Conservation (phyloP, 2,888 invertebrate species). For the Lycocerus yunnanus region DNA sequence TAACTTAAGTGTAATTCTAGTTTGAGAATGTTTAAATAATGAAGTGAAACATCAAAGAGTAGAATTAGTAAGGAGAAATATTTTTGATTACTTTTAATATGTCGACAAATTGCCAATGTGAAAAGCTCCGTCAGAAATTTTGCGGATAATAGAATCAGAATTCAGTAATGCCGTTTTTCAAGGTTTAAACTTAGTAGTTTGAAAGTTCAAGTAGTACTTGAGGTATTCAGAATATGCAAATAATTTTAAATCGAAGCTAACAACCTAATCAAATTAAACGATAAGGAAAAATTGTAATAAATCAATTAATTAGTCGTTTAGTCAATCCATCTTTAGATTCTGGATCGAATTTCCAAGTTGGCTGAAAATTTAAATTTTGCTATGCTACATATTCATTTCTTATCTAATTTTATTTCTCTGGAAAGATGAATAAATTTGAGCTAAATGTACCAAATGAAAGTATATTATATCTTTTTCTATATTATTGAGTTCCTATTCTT, state of each 20-base stretch:
- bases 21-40: slow-evolving; percentile 6
- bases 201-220: background rate
- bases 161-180: background rate
- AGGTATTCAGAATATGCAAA: background rate
- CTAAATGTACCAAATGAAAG: slow-evolving; percentile 12
- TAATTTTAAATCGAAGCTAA: background rate
- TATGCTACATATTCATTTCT: slow-evolving; percentile 14
- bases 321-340: background rate
- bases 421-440: slow-evolving; percentile 23
- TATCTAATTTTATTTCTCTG: slow-evolving; percentile 18
- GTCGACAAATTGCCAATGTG: background rate
- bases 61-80: background rate
- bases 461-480: background rate
- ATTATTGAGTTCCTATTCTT: background rate
- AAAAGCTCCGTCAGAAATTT: background rate
- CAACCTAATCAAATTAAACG: background rate
- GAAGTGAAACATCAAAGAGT: slow-evolving; percentile 5
- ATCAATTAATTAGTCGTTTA: slow-evolving; percentile 4
- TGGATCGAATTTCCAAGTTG: slow-evolving; percentile 8
- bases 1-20: slow-evolving; percentile 14
- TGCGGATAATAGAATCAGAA: too few species aligned
- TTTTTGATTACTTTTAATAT: background rate
- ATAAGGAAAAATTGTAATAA: slow-evolving; percentile 8
- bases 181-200: background rate
- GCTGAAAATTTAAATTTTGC: slow-evolving; percentile 21